phyloP scores from a whole-genome alignment of 2,888 invertebrate genomes.

The Augochlorella aurata region DNA sequence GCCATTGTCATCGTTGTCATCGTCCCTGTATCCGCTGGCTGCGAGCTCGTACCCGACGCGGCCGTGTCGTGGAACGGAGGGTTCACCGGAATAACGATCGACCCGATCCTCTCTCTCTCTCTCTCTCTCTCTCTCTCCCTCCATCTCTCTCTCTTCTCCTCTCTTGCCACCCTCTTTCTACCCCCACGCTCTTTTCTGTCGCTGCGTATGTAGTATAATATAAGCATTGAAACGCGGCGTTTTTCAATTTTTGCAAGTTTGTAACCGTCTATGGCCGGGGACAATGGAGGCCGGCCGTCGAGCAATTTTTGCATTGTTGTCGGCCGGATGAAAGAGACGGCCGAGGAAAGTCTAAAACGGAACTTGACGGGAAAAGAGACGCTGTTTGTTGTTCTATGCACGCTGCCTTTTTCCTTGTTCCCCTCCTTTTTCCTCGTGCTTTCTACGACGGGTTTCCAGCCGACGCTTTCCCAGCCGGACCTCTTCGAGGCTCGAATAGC shows the following conservation, averaged over 20 bases:
- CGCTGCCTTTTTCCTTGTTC: not conserved
- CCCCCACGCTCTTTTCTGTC: not conserved
- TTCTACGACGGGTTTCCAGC: not conserved
- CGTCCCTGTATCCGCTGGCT: slow-evolving; percentile 49
- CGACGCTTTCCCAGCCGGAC: not conserved
- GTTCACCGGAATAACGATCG: slow-evolving; percentile 63
- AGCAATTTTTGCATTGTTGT: slow-evolving; percentile 52
- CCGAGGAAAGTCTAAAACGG: slow-evolving; percentile 28
- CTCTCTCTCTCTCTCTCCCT: slow-evolving; percentile 2
- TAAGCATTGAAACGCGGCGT: slow-evolving; percentile 54
- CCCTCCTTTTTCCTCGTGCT: not conserved
- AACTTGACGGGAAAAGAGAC: slow-evolving; percentile 36
- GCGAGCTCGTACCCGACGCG: slow-evolving; percentile 24
- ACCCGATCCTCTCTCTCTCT: slow-evolving; percentile 14
- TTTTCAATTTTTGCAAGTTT: slow-evolving; percentile 59
- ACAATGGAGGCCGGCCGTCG: slow-evolving; percentile 44
- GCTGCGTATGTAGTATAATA: slow-evolving; percentile 42
- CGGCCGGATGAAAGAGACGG: slow-evolving; percentile 35
- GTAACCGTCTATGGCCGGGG: slow-evolving; percentile 39
- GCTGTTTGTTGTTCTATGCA: slow-evolving; percentile 6
- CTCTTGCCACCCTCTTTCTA: not conserved
- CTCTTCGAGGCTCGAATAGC: not conserved
- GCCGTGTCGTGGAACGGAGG: slow-evolving; percentile 45
- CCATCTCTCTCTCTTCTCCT: not conserved
- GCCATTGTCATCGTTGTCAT: slow-evolving; percentile 69